Conservation (phyloP, 2,888 invertebrate species). For the Erebia epiphron region DNA sequence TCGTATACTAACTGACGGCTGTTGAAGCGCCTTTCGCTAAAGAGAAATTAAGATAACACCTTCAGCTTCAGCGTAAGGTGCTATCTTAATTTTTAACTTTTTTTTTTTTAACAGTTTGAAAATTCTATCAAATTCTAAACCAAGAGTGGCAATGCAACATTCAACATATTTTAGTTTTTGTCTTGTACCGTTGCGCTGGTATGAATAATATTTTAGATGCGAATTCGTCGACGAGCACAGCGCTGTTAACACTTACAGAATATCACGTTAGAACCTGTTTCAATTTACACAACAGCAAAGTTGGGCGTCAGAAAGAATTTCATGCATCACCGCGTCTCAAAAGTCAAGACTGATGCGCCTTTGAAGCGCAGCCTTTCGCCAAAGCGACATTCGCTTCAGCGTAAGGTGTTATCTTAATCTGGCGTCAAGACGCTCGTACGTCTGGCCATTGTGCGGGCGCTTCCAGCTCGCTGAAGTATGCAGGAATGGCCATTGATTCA, state of each 20-base stretch:
- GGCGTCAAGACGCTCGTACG: conserved; percentile 57
- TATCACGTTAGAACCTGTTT: conserved; percentile 6
- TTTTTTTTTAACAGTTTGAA: too few relatives aligned
- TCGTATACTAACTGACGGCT: too few relatives aligned
- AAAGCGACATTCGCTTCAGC: conserved; percentile 44
- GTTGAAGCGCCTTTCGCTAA: too few relatives aligned
- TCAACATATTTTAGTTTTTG: too few relatives aligned
- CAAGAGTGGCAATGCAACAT: too few relatives aligned
- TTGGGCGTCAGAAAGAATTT: conserved; percentile 34
- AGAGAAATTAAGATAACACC: too few relatives aligned
- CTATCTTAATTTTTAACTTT: too few relatives aligned
- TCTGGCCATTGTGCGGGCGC: conserved; percentile 58
- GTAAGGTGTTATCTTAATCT: conserved; percentile 72
- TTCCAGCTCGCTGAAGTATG: conserved; percentile 60
- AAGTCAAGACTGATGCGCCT: conserved; percentile 38
- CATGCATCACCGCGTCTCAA: conserved; percentile 36
- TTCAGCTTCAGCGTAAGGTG: too few relatives aligned
- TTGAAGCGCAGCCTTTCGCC: conserved; percentile 33
- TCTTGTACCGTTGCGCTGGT: neutral
- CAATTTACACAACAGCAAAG: conserved; percentile 14
- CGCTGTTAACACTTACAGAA: neutral
- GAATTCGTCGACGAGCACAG: neutral
- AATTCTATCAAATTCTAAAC: too few relatives aligned
- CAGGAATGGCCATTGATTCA: conserved; percentile 37
- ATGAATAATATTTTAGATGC: too few relatives aligned